Percentiles rank a stretch among this genome's conserved stretches.
These are phyloP conservation scores for Sinotaia quadrata DNA, from an alignment of 2,888 invertebrate genomes.

Conservation along the genomic window DNA sequence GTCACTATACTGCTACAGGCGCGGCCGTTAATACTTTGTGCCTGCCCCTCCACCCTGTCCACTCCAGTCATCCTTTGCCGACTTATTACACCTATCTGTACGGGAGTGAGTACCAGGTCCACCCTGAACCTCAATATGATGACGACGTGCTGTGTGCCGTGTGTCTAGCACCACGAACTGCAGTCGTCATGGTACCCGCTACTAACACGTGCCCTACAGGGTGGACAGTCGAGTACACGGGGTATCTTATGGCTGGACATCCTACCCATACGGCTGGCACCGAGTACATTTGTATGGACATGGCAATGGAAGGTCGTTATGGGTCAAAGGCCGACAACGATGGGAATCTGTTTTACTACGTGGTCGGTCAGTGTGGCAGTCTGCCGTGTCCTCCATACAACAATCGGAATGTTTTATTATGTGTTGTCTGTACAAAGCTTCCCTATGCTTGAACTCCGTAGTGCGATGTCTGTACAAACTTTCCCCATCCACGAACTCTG, in stretches of 20 bases:
- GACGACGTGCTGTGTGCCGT: neutral
- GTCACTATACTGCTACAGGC: neutral
- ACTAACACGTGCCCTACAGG: neutral
- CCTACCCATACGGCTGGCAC: neutral
- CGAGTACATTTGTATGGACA: neutral
- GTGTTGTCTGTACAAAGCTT: neutral
- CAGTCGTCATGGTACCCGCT: neutral
- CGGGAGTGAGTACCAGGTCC: neutral
- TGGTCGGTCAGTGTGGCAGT: neutral
- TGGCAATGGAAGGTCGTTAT: neutral
- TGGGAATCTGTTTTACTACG: neutral
- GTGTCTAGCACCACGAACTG: neutral
- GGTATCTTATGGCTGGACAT: neutral
- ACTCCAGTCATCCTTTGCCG: neutral
- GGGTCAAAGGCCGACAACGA: neutral
- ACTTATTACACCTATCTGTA: neutral
- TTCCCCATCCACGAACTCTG: too few species aligned
- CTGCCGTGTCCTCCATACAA: neutral
- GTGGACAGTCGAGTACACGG: neutral
- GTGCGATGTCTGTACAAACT: too few species aligned
- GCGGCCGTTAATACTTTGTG: neutral
- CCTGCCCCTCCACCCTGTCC: neutral
- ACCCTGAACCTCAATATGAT: neutral
- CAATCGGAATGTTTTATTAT: neutral
- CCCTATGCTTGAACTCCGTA: too few species aligned